Percentiles rank a stretch among this genome's conserved stretches.
phyloP scores from a whole-genome alignment of 2,797 vertebrate genomes.

The Discoglossus pictus region DNA sequence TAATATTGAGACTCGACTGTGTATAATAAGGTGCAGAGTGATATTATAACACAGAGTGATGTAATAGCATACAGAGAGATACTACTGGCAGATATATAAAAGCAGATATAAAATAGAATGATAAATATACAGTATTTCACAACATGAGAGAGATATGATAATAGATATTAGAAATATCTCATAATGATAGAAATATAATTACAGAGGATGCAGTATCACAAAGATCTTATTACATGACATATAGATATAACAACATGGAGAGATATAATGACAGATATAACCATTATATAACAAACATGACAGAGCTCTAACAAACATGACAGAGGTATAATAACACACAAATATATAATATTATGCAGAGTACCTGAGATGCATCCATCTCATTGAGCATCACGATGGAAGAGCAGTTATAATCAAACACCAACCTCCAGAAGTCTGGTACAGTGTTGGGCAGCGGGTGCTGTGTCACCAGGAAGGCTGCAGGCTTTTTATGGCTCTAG shows the following conservation, averaged over 20 bases:
- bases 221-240: too few species aligned
- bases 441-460: slow-evolving; percentile 96
- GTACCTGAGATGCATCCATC: slow-evolving; percentile 92
- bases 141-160: too few species aligned
- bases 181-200: too few species aligned
- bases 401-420: slow-evolving; percentile 97
- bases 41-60: slow-evolving; percentile 17
- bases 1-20: too few species aligned
- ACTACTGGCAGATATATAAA: slow-evolving; percentile 18
- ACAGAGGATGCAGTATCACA: too few species aligned
- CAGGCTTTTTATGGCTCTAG: slow-evolving; percentile 97
- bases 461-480: slow-evolving; percentile 96
- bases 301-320: too few species aligned
- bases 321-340: slow-evolving; percentile 26
- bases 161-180: too few species aligned
- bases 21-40: slow-evolving; percentile 28
- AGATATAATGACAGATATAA: too few species aligned
- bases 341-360: slow-evolving; percentile 10
- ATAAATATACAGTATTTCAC: too few species aligned
- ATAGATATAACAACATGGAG: too few species aligned
- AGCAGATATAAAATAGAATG: too few species aligned
- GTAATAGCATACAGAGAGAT: slow-evolving; percentile 29
- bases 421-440: slow-evolving; percentile 95
- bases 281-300: too few species aligned
- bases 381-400: slow-evolving; percentile 97